Base-by-base conservation (phyloP, 2,113 vertebrate genomes). In the Notothenia rossii region DNA sequence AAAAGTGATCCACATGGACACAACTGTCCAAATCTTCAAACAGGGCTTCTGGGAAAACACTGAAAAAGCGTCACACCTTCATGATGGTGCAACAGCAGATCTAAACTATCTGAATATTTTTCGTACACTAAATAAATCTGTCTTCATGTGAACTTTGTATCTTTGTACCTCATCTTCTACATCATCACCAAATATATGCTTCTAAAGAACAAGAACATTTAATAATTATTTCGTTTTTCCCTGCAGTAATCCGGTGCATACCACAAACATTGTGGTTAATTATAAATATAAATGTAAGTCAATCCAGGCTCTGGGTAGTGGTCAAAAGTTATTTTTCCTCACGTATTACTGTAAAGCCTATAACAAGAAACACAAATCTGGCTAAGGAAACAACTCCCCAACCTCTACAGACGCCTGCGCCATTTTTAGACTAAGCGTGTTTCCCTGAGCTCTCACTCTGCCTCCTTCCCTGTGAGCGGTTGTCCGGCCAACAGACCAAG, bases 401-500 rank as follows among this genome's bases (percentile, higher is more conserved):
- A 63, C 13, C 53, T 73, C 62, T 50, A 70, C 50, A 36, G 46
- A 58, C 2, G 14, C 20, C 63, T n/a, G 7, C 68, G 56, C 69
- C 78, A 50, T 17, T 60, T 78, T 36, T 56, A 79, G 50, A 58
- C 49, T 1, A 9, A 29, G 36, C 20, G 0, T 7, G 69, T 73
- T 18, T 62, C 75, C 63, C 40, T 33, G 72, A 60, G n/a, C 55
- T 72, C 75, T 50, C 72, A 14, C 55, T 56, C 25, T 2, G 7
- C 74, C 53, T 53, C 65, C 22, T 33, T 29, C 62, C 36, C 65
- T 65, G 43, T 68, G 50, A 70, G 8, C 13, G 0, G 20, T 56
- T 11, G 43, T 72, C 71, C 50, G 17, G 63, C 72, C 77, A 43
- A 60, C 65, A 62, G 77, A 75, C 45, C 45, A 12, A 62, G 75